Evolutionary conservation across 2,797 vertebrate genomes (phyloP), one percentile per base, ranked within the genome.

Genomic region (Parotocinclus haroldoi): DNA sequence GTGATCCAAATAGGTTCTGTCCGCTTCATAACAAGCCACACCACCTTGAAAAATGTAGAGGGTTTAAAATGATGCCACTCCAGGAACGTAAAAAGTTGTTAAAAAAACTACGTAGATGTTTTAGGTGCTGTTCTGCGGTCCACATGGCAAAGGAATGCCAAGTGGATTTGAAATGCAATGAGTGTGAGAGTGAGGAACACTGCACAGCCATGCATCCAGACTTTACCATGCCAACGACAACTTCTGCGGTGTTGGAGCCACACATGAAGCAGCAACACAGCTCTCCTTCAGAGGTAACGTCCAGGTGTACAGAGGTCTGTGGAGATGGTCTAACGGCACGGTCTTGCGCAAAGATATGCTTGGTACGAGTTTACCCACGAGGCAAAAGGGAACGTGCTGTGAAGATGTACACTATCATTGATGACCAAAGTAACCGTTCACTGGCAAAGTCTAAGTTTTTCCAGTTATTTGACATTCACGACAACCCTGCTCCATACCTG

Each of bases 351-450:
- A 69, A 74, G 39, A 38, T 69, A 12, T 74, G 57, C 13, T 7
- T 69, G 9, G 56, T 49, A 8, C 8, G 5, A 4, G 61, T 74
- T 0, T 74, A 36, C 18, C 45, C 63, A 8, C 6, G 7, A 68
- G 68, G 36, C 0, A 54, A 61, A 39, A 39, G 10, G 7, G 56
- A 63, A 53, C 37, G 7, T 17, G 13, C 56, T 8, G 27, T 68
- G 13, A 68, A 61, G 16, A 55, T 60, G 27, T 69, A 74, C 12
- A 40, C 19, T 12, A 70, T 71, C 1, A 27, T 67, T 19, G 58
- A 69, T 11, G 45, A 73, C 10, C 64, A 68, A 14, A 77, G 63
- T 10, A 74, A 64, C 19, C 6, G n/a, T n/a, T 77, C 59, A 3
- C 7, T 77, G n/a, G 70, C 38, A 0, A 19, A 9, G 11, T 40